A percentile compares a stretch with the other conserved stretches of the same genome.
Evolutionary conservation across 2,113 vertebrate species (phyloP).

Genomic region (Eublepharis macularius): DNA sequence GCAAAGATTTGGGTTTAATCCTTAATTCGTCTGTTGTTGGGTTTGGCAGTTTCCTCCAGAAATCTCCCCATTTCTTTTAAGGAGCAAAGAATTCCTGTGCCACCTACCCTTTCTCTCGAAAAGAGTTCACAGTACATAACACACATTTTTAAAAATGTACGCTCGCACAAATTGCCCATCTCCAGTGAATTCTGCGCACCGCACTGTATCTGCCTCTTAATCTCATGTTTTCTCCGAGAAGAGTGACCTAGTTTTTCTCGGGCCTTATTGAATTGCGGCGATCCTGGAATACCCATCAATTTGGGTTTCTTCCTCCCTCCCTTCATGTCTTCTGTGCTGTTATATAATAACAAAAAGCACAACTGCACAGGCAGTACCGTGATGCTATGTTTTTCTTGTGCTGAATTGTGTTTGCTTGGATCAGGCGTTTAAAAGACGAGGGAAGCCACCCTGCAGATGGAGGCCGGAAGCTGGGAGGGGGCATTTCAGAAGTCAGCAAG

Average conservation of each 20-base stretch:
- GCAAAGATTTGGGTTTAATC: too few species aligned
- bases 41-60: conserved; percentile 24
- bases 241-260: background rate
- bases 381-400: background rate
- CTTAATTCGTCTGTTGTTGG: background rate
- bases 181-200: fast-evolving
- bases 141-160: background rate
- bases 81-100: conserved; percentile 46
- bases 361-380: background rate
- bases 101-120: conserved; percentile 33
- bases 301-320: background rate
- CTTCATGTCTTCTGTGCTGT: background rate
- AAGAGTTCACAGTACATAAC: background rate
- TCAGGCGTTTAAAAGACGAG: background rate
- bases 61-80: conserved; percentile 36
- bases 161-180: fast-evolving
- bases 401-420: background rate
- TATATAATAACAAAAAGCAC: background rate
- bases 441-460: background rate
- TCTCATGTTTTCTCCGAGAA: fast-evolving
- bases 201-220: background rate
- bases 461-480: background rate
- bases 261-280: background rate
- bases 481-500: background rate
- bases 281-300: background rate